Conservation (phyloP, 2,888 invertebrate species). For the Crioceris asparagi region DNA sequence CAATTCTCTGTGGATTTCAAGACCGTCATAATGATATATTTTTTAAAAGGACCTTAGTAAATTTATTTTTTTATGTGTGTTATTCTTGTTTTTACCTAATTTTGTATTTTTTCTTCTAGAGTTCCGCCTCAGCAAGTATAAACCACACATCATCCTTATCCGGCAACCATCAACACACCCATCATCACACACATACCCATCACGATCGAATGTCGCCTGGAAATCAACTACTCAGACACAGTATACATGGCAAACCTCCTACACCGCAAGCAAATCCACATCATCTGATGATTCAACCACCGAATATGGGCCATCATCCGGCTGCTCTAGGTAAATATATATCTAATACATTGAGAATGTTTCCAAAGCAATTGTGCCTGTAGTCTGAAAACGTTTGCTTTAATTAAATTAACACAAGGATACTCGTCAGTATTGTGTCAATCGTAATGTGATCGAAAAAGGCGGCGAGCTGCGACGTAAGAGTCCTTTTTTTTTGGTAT, state of each 20-base stretch:
- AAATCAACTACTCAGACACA: constrained; percentile 40
- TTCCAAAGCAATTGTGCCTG: not conserved
- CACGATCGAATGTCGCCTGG: constrained; percentile 54
- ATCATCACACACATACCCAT: constrained; percentile 54
- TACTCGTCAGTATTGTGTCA: too few species aligned
- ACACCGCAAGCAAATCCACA: constrained; percentile 37
- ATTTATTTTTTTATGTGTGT: too few species aligned
- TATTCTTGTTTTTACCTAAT: not conserved
- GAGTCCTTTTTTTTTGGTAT: too few species aligned
- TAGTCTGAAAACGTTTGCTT: too few species aligned
- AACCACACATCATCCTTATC: constrained; percentile 37
- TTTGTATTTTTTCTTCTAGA: constrained; percentile 12
- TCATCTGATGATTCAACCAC: constrained; percentile 55
- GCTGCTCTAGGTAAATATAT: constrained; percentile 35
- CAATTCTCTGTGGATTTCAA: too few species aligned
- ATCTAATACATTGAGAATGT: not conserved
- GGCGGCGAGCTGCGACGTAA: too few species aligned
- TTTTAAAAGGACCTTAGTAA: too few species aligned
- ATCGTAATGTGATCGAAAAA: too few species aligned
- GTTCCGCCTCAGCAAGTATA: constrained; percentile 38
- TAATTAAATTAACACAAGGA: too few species aligned
- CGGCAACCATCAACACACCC: constrained; percentile 47
- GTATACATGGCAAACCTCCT: constrained; percentile 36
- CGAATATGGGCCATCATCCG: constrained; percentile 50
- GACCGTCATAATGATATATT: too few species aligned